A percentile compares a stretch with the other conserved stretches of the same genome.
Conservation (phyloP, 2,797 vertebrate genomes). For the Rhincodon typus region DNA sequence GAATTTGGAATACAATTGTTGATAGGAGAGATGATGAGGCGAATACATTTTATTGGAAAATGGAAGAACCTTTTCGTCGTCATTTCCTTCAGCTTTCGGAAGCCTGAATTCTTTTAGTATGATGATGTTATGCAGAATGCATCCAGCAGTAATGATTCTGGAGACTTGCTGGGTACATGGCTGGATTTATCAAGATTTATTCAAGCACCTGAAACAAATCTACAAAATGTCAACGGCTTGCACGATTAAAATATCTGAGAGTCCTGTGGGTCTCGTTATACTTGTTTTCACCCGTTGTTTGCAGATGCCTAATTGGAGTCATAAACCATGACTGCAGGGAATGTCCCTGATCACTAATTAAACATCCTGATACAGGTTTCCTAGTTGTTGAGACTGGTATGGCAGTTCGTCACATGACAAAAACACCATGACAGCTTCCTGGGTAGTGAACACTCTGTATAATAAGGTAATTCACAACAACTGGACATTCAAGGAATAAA, state of each 20-base stretch:
- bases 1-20: neutral
- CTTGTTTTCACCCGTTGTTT: neutral
- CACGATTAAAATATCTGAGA: neutral
- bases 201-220: neutral
- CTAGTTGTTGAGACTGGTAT: neutral
- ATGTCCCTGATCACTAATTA: neutral
- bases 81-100: neutral
- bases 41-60: neutral
- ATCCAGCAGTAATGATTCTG: neutral
- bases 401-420: neutral
- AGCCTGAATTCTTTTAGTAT: neutral
- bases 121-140: neutral
- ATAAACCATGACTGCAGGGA: neutral
- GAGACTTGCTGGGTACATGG: neutral
- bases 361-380: neutral
- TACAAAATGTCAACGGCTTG: neutral
- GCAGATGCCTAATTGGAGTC: neutral
- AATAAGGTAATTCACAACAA: neutral
- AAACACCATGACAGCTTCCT: neutral
- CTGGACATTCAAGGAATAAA: neutral
- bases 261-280: neutral
- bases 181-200: slow-evolving; percentile 9
- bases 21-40: neutral
- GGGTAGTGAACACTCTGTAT: neutral
- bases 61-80: neutral